Conservation (phyloP, 2,888 invertebrate genomes). For the Rosalia funebris region DNA sequence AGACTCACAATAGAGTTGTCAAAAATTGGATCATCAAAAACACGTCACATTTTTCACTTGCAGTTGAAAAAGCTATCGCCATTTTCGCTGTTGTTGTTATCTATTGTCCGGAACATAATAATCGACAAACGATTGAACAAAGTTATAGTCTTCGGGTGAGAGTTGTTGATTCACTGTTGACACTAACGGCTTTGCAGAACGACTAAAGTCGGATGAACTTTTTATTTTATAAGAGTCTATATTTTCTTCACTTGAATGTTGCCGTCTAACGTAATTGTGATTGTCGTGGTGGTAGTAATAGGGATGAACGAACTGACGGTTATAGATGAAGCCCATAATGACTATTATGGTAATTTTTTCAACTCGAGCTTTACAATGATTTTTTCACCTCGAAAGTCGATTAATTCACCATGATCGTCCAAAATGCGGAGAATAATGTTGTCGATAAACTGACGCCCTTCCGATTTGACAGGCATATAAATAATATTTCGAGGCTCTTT, state of each 20-base stretch:
- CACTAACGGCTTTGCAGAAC: slow-evolving; percentile 24
- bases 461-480: no score
- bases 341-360: slow-evolving; percentile 15
- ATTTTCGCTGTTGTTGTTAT: slow-evolving; percentile 27
- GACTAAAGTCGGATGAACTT: slow-evolving; percentile 12
- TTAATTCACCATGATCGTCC: slow-evolving; percentile 18
- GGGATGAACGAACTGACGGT: not conserved
- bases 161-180: slow-evolving; percentile 8
- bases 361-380: slow-evolving; percentile 23
- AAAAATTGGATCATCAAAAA: no score
- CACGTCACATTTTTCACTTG: no score
- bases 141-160: no score
- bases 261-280: no score
- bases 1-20: no score
- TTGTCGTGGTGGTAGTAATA: not conserved
- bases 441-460: no score
- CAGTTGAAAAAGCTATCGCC: slow-evolving; percentile 28
- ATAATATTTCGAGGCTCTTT: no score
- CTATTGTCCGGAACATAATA: slow-evolving; percentile 17
- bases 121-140: no score
- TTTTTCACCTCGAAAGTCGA: slow-evolving; percentile 26
- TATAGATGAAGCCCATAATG: not conserved
- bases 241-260: slow-evolving; percentile 24
- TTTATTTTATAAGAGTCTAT: slow-evolving; percentile 15
- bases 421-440: slow-evolving; percentile 21